Evolutionary conservation across 23 tunicate genomes (phyloP), one percentile per base, ranked within the genome.

Genomic region (Trididemnum clinides): DNA sequence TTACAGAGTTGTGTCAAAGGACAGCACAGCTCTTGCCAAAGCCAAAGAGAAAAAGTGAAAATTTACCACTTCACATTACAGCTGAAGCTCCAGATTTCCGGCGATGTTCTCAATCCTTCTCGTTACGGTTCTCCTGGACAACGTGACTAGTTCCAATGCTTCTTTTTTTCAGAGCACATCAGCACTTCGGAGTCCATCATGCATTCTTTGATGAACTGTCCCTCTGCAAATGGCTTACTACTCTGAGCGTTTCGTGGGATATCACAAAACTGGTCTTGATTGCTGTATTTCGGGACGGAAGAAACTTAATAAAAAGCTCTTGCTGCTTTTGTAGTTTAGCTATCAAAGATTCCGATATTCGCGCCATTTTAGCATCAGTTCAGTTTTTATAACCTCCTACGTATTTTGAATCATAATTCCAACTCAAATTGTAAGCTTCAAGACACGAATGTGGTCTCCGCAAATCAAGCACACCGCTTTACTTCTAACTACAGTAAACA

Each of bases 261-360:
- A 82, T 26, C n/a, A 70, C 81, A 37, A 82, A 82, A 33, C 86
- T 82, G 21, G n/a, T n/a, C n/a, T n/a, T n/a, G n/a, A n/a, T n/a
- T n/a, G n/a, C n/a, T n/a, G n/a, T n/a, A n/a, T n/a, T 82, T n/a
- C n/a, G n/a, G n/a, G n/a, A n/a, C n/a, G n/a, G 28, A 6, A 25
- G 27, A 20, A 80, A 64, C 21, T 21, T 25, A 7, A 25, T 7
- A 64, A 7, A 21, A n/a, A n/a, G n/a, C 27, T 21, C 38, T 71
- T 71, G 39, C 7, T 71, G 78, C 78, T 33, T 71, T 33, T 71
- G 78, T 18, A 71, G 78, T 49, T 33, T 33, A 30, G 78, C 78
- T 5, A 71, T 4, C 78, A 71, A 71, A 71, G 10, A 49, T 71
- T 71, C 78, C 12, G 78, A 71, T n/a, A 10, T 71, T n/a, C 78